Evolutionary conservation across 1,140 invertebrate species (phyloP), one percentile per base, ranked within the genome.

Genomic region (Aphidius gifuensis): DNA sequence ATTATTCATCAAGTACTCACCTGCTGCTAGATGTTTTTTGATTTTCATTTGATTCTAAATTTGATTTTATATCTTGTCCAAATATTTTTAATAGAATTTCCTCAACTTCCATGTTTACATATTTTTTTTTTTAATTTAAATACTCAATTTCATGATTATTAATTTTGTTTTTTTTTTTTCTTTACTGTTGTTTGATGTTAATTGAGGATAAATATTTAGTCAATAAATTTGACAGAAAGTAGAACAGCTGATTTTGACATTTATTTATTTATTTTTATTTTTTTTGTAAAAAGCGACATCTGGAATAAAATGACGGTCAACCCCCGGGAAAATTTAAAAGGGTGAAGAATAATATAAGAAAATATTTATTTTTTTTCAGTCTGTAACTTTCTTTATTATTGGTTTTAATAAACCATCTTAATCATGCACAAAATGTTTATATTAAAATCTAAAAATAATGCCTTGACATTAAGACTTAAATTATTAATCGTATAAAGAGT

Each of bases 61-160:
- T 61, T 58, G 39, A 9, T 40, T 50, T 43, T 48, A 67, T 58
- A 45, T 65, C 58, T 23, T 62, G 9, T 49, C 73, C 77, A 69
- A 80, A 79, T 54, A 78, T 71, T n/a, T 71, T 67, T 51, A 11
- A 59, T 0, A 72, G 8, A 23, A 76, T 69, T 60, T 75, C 71
- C 21, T 71, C 61, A 6, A 65, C 51, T 50, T 74, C 69, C 72
- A 74, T 74, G 23, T 46, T 56, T 60, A 47, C 16, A 42, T 47
- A 40, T 40, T 51, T 48, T 32, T 49, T 21, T 23, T 11, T 51
- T 23, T 60, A 7, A 49, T 23, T 51, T 43, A 40, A n/a, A 42
- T 42, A 7, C 16, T 56, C 32, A 56, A 32, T 38, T 50, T 38
- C 16, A 32, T 6, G 9, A 16, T 49, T 16, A 16, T 16, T 16